A percentile compares a stretch with the other conserved stretches of the same genome.
Conservation (phyloP, 2,888 invertebrate species). For the Scaptomyza cyrtandrae region DNA sequence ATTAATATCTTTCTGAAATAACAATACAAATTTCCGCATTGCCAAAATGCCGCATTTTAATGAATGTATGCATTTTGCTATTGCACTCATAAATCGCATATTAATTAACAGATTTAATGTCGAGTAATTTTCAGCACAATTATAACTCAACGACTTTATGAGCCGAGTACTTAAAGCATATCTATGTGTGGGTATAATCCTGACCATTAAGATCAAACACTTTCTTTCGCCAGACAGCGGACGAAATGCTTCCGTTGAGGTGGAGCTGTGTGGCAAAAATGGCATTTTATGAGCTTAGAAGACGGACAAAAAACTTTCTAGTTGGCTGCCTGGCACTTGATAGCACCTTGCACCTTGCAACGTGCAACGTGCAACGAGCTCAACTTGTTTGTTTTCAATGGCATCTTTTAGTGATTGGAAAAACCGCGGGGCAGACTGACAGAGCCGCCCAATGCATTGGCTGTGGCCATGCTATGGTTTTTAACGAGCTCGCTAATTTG, state of each 20-base stretch:
- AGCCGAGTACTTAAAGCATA: constrained; percentile 8
- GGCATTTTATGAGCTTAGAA: constrained; percentile 62
- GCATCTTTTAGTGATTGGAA: constrained; percentile 64
- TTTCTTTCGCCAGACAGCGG: constrained; percentile 61
- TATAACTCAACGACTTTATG: constrained; percentile 67
- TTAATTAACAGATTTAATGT: constrained; percentile 54
- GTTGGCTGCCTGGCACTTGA: constrained; percentile 37
- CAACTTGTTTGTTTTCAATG: constrained; percentile 77
- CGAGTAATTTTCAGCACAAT: constrained; percentile 53
- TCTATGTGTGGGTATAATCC: constrained; percentile 29
- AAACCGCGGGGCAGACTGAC: constrained; percentile 25
- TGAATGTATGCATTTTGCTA: constrained; percentile 12
- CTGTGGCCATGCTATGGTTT: constrained; percentile 52
- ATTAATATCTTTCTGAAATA: background rate
- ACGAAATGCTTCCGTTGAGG: constrained; percentile 60
- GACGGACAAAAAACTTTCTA: constrained; percentile 23
- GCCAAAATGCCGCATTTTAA: constrained; percentile 35
- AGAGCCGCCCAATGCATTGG: constrained; percentile 20
- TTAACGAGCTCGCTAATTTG: constrained; percentile 77
- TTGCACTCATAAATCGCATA: constrained; percentile 27
- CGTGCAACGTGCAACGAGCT: constrained; percentile 11
- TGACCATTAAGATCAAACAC: constrained; percentile 71
- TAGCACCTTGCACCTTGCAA: background rate
- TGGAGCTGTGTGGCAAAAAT: constrained; percentile 35
- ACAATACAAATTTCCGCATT: constrained; percentile 31